Evolutionary conservation across 1,140 invertebrate genomes (phyloP).

Genomic region (Lethrus apterus): DNA sequence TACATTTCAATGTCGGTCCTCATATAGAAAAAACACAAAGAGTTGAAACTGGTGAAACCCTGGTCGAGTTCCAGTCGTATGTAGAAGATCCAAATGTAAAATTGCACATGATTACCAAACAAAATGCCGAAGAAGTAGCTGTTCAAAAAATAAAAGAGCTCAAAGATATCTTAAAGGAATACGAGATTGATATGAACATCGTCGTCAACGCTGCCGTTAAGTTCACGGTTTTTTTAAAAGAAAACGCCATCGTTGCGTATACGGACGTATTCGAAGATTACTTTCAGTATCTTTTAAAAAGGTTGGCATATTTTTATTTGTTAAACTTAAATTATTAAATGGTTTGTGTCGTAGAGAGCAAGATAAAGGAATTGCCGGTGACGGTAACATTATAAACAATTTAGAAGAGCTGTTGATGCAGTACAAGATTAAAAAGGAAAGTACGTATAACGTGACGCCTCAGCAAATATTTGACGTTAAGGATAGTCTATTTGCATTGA

Average conservation of each 20-base stretch:
- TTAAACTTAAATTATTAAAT: too few species aligned
- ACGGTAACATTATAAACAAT: too few species aligned
- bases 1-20: too few species aligned
- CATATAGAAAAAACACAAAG: neutral
- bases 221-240: slow-evolving; percentile 1
- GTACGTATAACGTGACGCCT: too few species aligned
- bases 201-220: neutral
- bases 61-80: neutral
- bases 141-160: neutral
- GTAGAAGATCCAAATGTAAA: slow-evolving; percentile 7
- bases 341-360: too few species aligned
- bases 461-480: too few species aligned
- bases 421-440: too few species aligned
- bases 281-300: neutral
- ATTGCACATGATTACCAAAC: neutral
- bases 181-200: neutral
- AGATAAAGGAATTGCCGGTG: too few species aligned
- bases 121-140: neutral
- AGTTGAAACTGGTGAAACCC: neutral
- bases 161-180: neutral
- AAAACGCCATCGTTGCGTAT: slow-evolving; percentile 1
- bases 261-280: neutral
- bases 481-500: too few species aligned
- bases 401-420: too few species aligned
- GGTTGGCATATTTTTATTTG: too few species aligned